Base-by-base conservation (phyloP, 2,797 vertebrate genomes). In the Taenioides sp. region DNA sequence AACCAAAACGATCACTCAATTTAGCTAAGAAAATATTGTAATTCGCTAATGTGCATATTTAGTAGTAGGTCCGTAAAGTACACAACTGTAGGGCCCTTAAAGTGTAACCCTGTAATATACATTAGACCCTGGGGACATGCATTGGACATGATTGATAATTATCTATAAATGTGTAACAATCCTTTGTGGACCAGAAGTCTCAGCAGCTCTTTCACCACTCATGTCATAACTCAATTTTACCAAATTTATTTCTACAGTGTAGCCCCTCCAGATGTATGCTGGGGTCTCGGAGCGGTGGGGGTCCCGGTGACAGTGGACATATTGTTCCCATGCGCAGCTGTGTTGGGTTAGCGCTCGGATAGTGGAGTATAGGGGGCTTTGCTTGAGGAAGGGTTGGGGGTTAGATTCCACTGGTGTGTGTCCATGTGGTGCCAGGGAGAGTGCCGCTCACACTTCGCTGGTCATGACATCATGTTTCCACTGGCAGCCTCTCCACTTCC, bases 401-500 rank as follows among this genome's bases (percentile, higher is more conserved):
- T 80, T 74, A 75, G 59, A 68, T 77, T 75, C 67, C 65, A 57
- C 49, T 76, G 70, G 65, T 66, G 60, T 83, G 81, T 63, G 57
- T 83, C 80, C 80, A 76, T 87, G 84, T 86, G 87, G 88, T 91
- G 86, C 89, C 88, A 89, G 67, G 84, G 81, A 67, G 85, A 86
- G 85, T 89, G 84, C 85, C 77, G 84, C 89, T 90, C 54, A 79
- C 89, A 91, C 87, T 81, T 91, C 88, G 82, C 86, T 89, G 84
- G 90, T 89, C 84, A 90, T 91, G 91, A 91, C 88, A 89, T 93
- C 91, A 92, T 87, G 83, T 91, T 91, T 91, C 86, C 90, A 89
- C 84, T 85, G 84, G 77, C 75, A 80, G 77, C 47, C 61, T 62
- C 79, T 86, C 66, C 74, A 84, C 82, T 86, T 91, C 81, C 84